Conservation (phyloP, 2,888 invertebrate genomes). For the Meghimatium bilineatum region DNA sequence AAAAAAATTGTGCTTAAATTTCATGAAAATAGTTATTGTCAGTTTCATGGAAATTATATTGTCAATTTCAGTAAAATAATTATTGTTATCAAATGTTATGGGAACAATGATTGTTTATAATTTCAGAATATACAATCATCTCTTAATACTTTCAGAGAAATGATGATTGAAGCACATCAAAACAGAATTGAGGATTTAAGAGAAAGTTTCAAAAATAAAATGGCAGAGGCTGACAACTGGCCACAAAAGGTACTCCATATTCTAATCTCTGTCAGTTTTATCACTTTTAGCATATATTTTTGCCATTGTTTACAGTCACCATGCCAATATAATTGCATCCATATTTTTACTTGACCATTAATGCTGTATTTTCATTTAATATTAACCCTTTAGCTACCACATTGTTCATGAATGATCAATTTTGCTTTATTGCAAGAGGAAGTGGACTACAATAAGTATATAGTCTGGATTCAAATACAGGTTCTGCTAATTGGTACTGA, state of each 20-base stretch:
- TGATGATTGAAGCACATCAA: constrained; percentile 75
- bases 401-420: too few species aligned
- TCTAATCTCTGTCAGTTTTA: neutral
- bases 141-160: constrained; percentile 61
- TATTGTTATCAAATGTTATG: neutral
- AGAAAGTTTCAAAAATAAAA: constrained; percentile 74
- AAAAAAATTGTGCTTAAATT: neutral
- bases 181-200: constrained; percentile 74
- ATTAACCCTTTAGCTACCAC: too few species aligned
- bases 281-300: neutral
- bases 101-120: neutral
- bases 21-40: neutral
- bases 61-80: neutral
- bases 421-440: too few species aligned
- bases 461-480: too few species aligned
- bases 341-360: too few species aligned
- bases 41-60: neutral
- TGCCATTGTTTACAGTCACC: neutral
- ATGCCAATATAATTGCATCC: neutral
- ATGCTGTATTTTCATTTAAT: too few species aligned
- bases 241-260: constrained; percentile 70
- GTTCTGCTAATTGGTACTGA: too few species aligned
- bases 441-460: too few species aligned
- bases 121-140: neutral
- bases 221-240: constrained; percentile 73